phyloP scores from a whole-genome alignment of 2,113 vertebrate species.

The Dissostichus mawsoni region DNA sequence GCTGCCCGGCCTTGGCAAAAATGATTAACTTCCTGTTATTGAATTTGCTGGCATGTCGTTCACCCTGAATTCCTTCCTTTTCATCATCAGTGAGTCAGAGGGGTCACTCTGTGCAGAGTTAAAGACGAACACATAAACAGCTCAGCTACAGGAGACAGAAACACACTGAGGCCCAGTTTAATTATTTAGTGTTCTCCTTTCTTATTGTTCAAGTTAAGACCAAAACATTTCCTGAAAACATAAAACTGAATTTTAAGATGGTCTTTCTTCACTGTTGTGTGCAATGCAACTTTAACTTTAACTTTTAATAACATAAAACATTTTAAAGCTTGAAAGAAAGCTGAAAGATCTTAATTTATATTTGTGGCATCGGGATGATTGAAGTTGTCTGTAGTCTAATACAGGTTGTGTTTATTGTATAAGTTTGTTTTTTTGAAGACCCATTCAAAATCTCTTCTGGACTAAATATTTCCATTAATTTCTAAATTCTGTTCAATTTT shows the following conservation, averaged over 20 bases:
- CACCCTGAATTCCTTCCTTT: neutral
- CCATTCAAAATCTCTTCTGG: neutral
- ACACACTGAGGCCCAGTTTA: no score
- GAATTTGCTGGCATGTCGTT: neutral
- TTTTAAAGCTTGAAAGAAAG: no score
- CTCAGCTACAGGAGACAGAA: no score
- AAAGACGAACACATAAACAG: no score
- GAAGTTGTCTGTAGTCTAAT: neutral
- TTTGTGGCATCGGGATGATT: neutral
- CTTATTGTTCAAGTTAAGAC: neutral
- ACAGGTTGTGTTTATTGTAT: neutral
- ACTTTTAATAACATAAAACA: no score
- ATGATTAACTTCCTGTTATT: slow-evolving; percentile 39
- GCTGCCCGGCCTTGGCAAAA: neutral
- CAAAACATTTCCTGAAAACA: neutral
- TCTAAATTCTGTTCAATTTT: neutral
- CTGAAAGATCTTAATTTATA: no score
- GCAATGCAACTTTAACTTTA: no score
- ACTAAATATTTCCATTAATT: neutral
- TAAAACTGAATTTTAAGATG: no score
- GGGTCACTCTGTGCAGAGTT: neutral
- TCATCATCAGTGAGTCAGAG: neutral
- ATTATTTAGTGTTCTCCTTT: no score
- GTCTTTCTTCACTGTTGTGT: no score
- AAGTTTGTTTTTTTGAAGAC: neutral